These are phyloP conservation scores for Lobophora halterata DNA, from an alignment of 2,888 invertebrate genomes.

Conservation along the genomic window DNA sequence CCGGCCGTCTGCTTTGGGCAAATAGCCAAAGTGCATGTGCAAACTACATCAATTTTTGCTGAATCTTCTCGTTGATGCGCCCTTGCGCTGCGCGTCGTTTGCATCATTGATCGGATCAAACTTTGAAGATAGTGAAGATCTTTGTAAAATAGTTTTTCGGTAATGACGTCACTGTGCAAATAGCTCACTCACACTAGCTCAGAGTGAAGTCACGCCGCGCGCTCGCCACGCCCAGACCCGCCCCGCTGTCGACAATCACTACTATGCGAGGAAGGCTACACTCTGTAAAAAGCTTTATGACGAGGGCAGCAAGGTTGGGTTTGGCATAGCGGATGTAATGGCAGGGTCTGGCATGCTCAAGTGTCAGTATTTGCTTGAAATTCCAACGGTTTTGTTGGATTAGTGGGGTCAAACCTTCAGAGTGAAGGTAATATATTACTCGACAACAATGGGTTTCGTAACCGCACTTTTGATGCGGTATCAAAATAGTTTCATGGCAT, in stretches of 20 bases:
- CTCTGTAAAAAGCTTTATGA: constrained; percentile 13
- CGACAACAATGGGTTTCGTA: constrained; percentile 19
- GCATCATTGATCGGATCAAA: too few relatives aligned
- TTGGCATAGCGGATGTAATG: neutral
- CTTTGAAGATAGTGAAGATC: neutral
- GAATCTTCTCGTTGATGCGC: too few relatives aligned
- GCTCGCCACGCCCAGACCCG: constrained; percentile 68
- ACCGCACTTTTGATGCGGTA: constrained; percentile 14
- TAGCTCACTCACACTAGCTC: constrained; percentile 16
- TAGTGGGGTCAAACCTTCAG: constrained; percentile 28
- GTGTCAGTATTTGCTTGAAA: constrained; percentile 29
- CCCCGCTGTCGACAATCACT: constrained; percentile 52
- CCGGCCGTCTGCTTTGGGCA: too few relatives aligned
- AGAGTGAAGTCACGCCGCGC: constrained; percentile 43
- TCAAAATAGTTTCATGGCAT: constrained; percentile 20
- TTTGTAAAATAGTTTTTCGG: constrained; percentile 1
- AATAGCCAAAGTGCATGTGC: too few relatives aligned
- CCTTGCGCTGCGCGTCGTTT: too few relatives aligned
- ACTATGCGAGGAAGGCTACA: constrained; percentile 16
- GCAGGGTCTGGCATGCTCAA: constrained; percentile 12
- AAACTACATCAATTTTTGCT: too few relatives aligned
- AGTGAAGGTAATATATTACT: constrained; percentile 17
- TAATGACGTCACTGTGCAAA: constrained; percentile 28
- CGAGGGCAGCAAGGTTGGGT: constrained; percentile 4
- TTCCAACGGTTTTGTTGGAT: constrained; percentile 29